These are phyloP conservation scores for Odontocerum albicorne DNA, from an alignment of 2,888 invertebrate species.

Conservation along the genomic window DNA sequence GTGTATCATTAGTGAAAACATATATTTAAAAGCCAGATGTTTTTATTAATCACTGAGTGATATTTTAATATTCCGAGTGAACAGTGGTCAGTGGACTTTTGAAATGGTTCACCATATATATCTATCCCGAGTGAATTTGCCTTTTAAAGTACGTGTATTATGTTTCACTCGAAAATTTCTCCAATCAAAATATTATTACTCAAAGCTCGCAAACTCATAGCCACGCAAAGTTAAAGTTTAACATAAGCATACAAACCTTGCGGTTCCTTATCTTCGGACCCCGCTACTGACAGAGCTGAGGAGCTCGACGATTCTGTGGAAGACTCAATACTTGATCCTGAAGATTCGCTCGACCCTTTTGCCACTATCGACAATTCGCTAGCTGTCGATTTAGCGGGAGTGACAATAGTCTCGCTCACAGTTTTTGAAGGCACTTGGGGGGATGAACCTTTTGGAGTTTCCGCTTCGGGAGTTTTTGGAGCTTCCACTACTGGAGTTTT, in stretches of 20 bases:
- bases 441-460: too few species aligned
- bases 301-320: slow-evolving; percentile 42
- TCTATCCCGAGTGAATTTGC: slow-evolving; percentile 9
- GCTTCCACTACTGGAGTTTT: too few species aligned
- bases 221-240: slow-evolving; percentile 18
- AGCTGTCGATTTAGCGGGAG: background rate
- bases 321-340: slow-evolving; percentile 26
- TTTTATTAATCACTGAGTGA: too few species aligned
- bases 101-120: too few species aligned
- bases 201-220: slow-evolving; percentile 27
- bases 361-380: slow-evolving; percentile 13
- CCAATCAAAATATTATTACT: slow-evolving; percentile 18
- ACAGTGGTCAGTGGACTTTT: slow-evolving; percentile 3
- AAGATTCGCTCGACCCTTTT: slow-evolving; percentile 3
- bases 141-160: slow-evolving; percentile 19
- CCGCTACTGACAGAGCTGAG: slow-evolving; percentile 51
- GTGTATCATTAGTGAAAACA: too few species aligned
- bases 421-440: slow-evolving; percentile 12
- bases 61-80: background rate
- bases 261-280: slow-evolving; percentile 40
- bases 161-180: slow-evolving; percentile 7
- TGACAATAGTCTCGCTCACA: background rate
- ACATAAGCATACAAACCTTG: slow-evolving; percentile 27
- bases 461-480: slow-evolving; percentile 6
- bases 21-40: too few species aligned